phyloP scores from a whole-genome alignment of 2,888 invertebrate species.

The Lasioglossum leucozonium region DNA sequence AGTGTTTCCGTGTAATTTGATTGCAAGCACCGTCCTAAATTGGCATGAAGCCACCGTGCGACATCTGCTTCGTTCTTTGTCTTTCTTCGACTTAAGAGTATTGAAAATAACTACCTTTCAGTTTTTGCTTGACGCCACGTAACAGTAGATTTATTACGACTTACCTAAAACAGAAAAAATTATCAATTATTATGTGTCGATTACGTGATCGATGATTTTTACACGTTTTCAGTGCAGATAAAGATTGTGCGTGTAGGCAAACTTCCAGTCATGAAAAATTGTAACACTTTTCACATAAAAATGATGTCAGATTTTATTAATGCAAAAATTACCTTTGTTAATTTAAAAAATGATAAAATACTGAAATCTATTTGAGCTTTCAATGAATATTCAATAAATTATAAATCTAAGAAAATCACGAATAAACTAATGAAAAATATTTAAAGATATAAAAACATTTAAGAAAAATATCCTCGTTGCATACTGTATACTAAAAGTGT shows the following conservation, averaged over 20 bases:
- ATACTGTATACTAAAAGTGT: not conserved
- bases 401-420: not conserved
- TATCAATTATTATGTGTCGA: slow-evolving; percentile 34
- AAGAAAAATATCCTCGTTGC: not conserved
- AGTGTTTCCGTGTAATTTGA: slow-evolving; percentile 68
- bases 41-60: slow-evolving; percentile 78
- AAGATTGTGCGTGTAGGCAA: not conserved
- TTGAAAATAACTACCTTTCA: slow-evolving; percentile 65
- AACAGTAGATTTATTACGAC: slow-evolving; percentile 50
- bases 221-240: not conserved
- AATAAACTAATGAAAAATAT: not conserved
- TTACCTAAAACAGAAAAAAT: slow-evolving; percentile 77
- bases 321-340: not conserved
- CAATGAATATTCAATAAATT: not conserved
- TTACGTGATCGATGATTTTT: not conserved
- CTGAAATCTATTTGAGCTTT: not conserved
- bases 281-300: not conserved
- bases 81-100: slow-evolving; percentile 67
- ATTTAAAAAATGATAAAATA: not conserved
- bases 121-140: slow-evolving; percentile 33
- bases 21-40: slow-evolving; percentile 74
- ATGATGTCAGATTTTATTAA: not conserved
- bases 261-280: not conserved
- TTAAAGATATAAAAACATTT: not conserved
- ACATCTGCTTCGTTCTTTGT: slow-evolving; percentile 76